A percentile compares a stretch with the other conserved stretches of the same genome.
Evolutionary conservation across 2,888 invertebrate species (phyloP).

Genomic region (Sthenelais limicola): DNA sequence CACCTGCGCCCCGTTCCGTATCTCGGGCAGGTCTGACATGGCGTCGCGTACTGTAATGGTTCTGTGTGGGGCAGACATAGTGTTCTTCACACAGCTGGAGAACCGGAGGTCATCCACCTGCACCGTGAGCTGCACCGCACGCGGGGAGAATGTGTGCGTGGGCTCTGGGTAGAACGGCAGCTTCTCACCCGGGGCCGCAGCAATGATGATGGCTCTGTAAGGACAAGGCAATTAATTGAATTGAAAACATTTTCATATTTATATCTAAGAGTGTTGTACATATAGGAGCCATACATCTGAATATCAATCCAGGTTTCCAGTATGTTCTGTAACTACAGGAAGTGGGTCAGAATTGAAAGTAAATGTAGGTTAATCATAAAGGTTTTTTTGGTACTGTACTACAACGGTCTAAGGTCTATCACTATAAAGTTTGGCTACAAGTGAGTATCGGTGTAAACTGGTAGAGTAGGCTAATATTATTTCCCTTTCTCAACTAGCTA

Average conservation of each 20-base stretch:
- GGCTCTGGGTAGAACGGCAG: slow-evolving; percentile 87
- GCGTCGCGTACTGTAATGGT: slow-evolving; percentile 87
- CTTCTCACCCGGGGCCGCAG: slow-evolving; percentile 84
- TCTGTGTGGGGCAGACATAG: slow-evolving; percentile 81
- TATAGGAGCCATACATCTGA: too few species aligned
- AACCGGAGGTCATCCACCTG: slow-evolving; percentile 45
- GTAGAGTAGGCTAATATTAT: too few species aligned
- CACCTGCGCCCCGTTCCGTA: slow-evolving; percentile 81
- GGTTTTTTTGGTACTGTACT: too few species aligned
- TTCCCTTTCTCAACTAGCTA: too few species aligned
- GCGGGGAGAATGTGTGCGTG: slow-evolving; percentile 81
- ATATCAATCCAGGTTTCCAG: too few species aligned
- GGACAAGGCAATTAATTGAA: slow-evolving; percentile 9
- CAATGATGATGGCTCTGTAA: slow-evolving; percentile 81
- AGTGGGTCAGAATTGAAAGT: too few species aligned
- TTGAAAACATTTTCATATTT: background rate
- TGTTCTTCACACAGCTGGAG: slow-evolving; percentile 74
- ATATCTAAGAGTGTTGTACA: background rate
- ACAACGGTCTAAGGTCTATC: too few species aligned
- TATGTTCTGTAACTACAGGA: too few species aligned
- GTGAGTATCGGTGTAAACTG: too few species aligned
- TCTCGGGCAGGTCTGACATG: slow-evolving; percentile 85
- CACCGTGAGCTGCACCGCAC: slow-evolving; percentile 77
- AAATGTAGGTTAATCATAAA: too few species aligned
- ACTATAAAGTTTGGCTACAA: too few species aligned